A percentile compares a stretch with the other conserved stretches of the same genome.
Conservation (phyloP, 1,140 invertebrate species). For the Brachionus sp. region DNA sequence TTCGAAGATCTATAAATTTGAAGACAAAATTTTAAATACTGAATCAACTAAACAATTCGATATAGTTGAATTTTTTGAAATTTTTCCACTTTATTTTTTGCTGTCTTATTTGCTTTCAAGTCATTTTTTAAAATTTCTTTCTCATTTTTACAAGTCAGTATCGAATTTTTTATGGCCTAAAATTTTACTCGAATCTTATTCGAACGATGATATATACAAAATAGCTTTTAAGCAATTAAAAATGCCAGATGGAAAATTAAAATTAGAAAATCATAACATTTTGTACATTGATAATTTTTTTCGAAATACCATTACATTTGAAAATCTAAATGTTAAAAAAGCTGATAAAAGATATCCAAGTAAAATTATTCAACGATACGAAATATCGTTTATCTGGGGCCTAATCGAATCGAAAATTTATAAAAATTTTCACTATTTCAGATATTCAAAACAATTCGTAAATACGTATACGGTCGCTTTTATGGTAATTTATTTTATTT, state of each 20-base stretch:
- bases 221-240: not conserved
- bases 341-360: not conserved
- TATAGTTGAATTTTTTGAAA: not conserved
- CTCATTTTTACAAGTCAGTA: not conserved
- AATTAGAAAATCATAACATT: conserved; percentile 5
- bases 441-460: conserved; percentile 39
- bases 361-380: not conserved
- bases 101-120: not conserved
- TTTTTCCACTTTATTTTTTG: conserved; percentile 20
- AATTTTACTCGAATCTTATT: not conserved
- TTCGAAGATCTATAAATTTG: not conserved
- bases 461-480: conserved; percentile 43
- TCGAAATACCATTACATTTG: not conserved
- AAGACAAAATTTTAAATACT: not conserved
- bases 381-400: not conserved
- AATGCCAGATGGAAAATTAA: not conserved
- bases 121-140: conserved; percentile 3
- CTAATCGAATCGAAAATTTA: not conserved
- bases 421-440: conserved; percentile 18
- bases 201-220: not conserved
- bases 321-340: not conserved
- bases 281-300: not conserved
- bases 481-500: conserved; percentile 42
- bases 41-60: not conserved
- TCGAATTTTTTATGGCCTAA: not conserved